Percentiles rank a stretch among this genome's conserved stretches.
These are phyloP conservation scores for Rhinogobio ventralis DNA, from an alignment of 2,797 vertebrate genomes.

Conservation along the genomic window DNA sequence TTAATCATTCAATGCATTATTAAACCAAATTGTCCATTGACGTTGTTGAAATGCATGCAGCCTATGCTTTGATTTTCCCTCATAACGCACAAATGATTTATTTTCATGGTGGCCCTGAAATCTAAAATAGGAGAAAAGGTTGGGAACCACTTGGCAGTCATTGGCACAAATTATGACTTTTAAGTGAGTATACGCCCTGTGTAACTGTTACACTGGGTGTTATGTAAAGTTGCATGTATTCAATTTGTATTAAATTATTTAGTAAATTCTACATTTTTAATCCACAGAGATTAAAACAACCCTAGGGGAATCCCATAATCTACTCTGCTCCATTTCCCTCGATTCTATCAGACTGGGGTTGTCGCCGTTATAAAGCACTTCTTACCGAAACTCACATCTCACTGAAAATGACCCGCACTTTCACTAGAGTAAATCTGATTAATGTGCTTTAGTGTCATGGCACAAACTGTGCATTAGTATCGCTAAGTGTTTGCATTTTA, in stretches of 20 bases:
- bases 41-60: not conserved
- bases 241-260: not conserved
- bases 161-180: not conserved
- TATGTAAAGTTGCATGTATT: not conserved
- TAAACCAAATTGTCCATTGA: not conserved
- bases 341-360: not conserved
- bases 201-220: not conserved
- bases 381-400: not conserved
- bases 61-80: not conserved
- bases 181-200: no score
- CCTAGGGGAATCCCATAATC: constrained; percentile 3
- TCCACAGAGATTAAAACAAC: constrained; percentile 19
- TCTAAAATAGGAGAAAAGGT: not conserved
- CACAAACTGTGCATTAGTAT: constrained; percentile 1
- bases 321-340: constrained; percentile 24
- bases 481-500: not conserved
- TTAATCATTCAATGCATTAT: not conserved
- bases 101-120: not conserved
- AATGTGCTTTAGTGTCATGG: constrained; percentile 12
- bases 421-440: constrained; percentile 1
- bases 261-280: not conserved
- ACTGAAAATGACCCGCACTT: not conserved
- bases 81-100: not conserved
- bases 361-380: not conserved
- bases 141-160: not conserved